phyloP scores from a whole-genome alignment of 1,140 invertebrate species.

The Solenopsis invicta region DNA sequence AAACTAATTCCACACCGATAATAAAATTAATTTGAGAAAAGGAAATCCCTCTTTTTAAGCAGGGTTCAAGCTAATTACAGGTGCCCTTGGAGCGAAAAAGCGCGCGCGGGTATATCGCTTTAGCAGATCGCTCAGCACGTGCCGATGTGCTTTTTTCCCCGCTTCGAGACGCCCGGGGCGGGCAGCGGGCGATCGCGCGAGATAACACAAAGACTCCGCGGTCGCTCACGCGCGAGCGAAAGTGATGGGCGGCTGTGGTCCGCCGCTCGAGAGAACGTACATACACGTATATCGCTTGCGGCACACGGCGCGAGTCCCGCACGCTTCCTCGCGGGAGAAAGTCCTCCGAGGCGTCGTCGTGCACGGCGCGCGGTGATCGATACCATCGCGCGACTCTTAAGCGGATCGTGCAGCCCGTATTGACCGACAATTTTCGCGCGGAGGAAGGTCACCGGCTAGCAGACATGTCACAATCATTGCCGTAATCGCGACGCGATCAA shows the following conservation, averaged over 20 bases:
- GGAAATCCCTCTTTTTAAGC: neutral
- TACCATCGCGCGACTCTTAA: conserved; percentile 72
- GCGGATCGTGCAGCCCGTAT: conserved; percentile 75
- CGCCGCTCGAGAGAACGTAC: neutral
- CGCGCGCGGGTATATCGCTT: neutral
- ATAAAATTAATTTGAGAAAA: neutral
- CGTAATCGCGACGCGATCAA: conserved; percentile 46
- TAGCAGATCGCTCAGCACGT: neutral
- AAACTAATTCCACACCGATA: neutral
- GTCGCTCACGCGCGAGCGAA: conserved; percentile 28
- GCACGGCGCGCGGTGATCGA: conserved; percentile 73
- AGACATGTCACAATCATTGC: conserved; percentile 60
- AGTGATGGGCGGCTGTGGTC: neutral
- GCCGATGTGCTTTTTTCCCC: neutral
- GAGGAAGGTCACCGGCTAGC: conserved; percentile 73
- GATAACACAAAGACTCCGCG: conserved; percentile 22
- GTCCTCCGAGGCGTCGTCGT: conserved; percentile 56
- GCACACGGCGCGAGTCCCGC: conserved; percentile 2
- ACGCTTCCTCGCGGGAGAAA: conserved; percentile 56
- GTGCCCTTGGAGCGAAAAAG: neutral
- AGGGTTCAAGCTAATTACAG: neutral
- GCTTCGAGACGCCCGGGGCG: neutral
- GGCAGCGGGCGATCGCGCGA: neutral
- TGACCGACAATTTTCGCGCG: conserved; percentile 77
- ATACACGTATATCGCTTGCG: neutral